Base-by-base conservation (phyloP, 2,113 vertebrate genomes). In the Philantomba maxwellii region DNA sequence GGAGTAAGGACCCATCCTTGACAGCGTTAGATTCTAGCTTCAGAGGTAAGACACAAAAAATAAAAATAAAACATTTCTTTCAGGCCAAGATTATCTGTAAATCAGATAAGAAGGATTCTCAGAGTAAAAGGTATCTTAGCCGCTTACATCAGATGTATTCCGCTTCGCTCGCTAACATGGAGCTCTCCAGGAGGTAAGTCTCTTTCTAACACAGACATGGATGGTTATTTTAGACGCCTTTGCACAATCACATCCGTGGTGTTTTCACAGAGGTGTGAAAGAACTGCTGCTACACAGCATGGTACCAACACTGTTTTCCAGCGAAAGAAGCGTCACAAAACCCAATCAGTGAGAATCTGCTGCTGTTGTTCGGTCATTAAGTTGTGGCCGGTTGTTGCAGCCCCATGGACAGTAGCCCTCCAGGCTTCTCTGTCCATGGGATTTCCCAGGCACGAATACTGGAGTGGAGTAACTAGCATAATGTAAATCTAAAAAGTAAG, bases 141-240 rank as follows among this genome's bases (percentile, higher is more conserved):
- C 2, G 1, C 57, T 49, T 92, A 3, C 19, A 36, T 51, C 60
- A 49, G 49, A 75, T 87, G 58, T 13, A 2, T 17, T 60, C 39
- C 0, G 17, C 43, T 10, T 84, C 77, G 3, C 66, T 82, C 1
- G 60, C 87, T 14, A 86, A 83, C 87, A 58, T 6, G 95, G 87
- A 93, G 11, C 77, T 90, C 77, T 93, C 85, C 82, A 84, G 96
- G 70, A 87, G 80, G 93, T 81, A 33, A 51, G 57, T 13, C 49
- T 49, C 9, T 58, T 39, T 23, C 73, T 4, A 28, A 57, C 36
- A 33, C 2, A 2, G 14, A 14, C 10, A 9, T 36, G 25, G 21
- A 2, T 9, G 62, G 30, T 30, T 49, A 1, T 51, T 58, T 87
- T 13, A 66, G 53, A 47, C 6, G 16, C 1, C 30, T n/a, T 55